These are phyloP conservation scores for Tortrix viridana DNA, from an alignment of 2,888 invertebrate species.

Conservation along the genomic window DNA sequence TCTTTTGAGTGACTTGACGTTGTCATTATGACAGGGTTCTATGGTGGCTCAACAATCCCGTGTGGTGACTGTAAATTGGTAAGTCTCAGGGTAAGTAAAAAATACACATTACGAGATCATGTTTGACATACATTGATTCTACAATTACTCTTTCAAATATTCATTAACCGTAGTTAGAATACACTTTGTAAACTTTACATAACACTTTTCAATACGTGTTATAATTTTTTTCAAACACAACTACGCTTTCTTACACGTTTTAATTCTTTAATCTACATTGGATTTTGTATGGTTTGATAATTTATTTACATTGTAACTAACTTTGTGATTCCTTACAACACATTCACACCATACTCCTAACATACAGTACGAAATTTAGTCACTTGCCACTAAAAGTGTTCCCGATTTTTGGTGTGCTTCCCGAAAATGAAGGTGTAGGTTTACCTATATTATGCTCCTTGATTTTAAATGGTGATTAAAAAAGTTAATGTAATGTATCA, in stretches of 20 bases:
- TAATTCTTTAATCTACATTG: conserved; percentile 14
- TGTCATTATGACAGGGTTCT: no score
- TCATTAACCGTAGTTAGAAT: conserved; percentile 18
- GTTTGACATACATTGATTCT: not conserved
- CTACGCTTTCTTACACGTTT: conserved; percentile 26
- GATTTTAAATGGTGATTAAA: no score
- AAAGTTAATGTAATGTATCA: no score
- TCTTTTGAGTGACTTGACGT: no score
- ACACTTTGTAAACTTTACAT: conserved; percentile 7
- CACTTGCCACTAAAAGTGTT: no score
- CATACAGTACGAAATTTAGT: no score
- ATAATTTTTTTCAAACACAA: conserved; percentile 1
- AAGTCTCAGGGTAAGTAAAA: conserved; percentile 29
- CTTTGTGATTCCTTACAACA: not conserved
- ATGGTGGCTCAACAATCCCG: no score
- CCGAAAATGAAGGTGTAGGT: no score
- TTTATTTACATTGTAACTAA: not conserved
- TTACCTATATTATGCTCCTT: no score
- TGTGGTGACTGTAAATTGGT: no score
- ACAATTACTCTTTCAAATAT: conserved; percentile 14
- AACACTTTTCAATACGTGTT: conserved; percentile 15
- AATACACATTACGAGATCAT: conserved; percentile 11
- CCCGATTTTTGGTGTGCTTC: no score
- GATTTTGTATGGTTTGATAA: conserved; percentile 23
- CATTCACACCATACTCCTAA: not conserved